Base-by-base conservation (phyloP, 2,113 vertebrate species). In the Muscicapa adusta region DNA sequence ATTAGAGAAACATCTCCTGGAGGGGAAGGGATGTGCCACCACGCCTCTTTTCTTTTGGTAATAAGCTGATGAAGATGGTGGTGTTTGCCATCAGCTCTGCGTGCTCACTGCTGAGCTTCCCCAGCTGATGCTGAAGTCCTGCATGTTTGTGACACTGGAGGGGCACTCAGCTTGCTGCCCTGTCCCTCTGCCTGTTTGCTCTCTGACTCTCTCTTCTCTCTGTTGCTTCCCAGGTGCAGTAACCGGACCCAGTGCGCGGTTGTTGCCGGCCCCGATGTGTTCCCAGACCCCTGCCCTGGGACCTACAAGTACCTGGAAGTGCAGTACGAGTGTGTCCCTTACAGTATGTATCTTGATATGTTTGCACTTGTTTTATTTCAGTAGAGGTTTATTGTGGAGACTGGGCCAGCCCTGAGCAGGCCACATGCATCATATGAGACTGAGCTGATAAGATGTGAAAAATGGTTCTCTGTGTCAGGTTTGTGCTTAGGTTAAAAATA, bases 221-320 rank as follows among this genome's bases (percentile, higher is more conserved):
- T 14, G 74, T 97, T 85, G n/a, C 66, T 74, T 98, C 98, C 76
- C 98, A 99, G 99, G 84, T 99, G 99, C 97, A 99, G 99, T 95
- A 99, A 99, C 96, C 98, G 99, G 93, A 99, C 99, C 18, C 99
- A 99, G 89, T 99, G 99, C 86, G 99, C 99, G 3, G 99, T 99
- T 28, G 99, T 99, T 24, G 99, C 99, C 6, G 99, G 99, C 89
- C 99, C 99, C 14, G 99, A 99, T 47, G 99, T 99, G 25, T 99
- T 99, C 97, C 99, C 99, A 70, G 99, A 99, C 89, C 99, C 99
- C 0, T 99, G 99, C 93, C 99, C 99, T 0, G 99, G 99, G 88
- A 99, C 99, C 1, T 99, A 99, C 97, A 99, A 99, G 93, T 99
- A 99, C 95, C 98, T 99, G 88, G 99, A 99, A 97, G 99, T 99